Base-by-base conservation (phyloP, 2,113 vertebrate species). In the Leucopternis melanops region DNA sequence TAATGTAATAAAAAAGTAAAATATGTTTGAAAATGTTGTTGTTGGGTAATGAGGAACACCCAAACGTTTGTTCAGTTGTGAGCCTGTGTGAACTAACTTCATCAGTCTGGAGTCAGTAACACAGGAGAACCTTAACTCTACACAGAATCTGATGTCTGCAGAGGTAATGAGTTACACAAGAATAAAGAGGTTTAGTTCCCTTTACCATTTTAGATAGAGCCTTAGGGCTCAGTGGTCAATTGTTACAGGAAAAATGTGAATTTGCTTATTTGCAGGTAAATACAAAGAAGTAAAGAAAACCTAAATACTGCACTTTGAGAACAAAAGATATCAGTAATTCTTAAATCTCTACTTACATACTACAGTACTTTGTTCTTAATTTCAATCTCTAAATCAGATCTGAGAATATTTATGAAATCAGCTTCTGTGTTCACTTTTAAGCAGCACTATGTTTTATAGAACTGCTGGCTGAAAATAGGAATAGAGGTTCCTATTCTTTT, bases 111-210 rank as follows among this genome's bases (percentile, higher is more conserved):
- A 92, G 47, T 47, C 26, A 69, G 3, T 50, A 67, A 45, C 19
- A 62, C 5, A 72, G 42, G 32, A 74, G 47, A 75, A 50, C 8
- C 49, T 79, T 67, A 66, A 71, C 44, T 65, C 71, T 82, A 0
- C 32, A 54, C 34, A 80, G 71, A 82, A 52, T 42, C 21, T 44
- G 65, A 38, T 95, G 42, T 87, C 69, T 55, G 29, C 73, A 87
- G 73, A 78, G 87, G 59, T 95, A 97, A 96, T 93, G 94, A 95
- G 87, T 95, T 96, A 96, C 70, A 94, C 87, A 95, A 97, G 81
- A 96, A 97, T 94, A 95, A 97, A 97, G 87, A 94, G 96, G 84
- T 96, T 97, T 96, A 97, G 81, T 79, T 94, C 74, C 55, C 87
- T 95, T 95, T 94, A 94, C 90, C 59, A 93, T 90, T 92, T 92